Evolutionary conservation across 2,113 vertebrate genomes (phyloP).

Genomic region (Lanius collurio): DNA sequence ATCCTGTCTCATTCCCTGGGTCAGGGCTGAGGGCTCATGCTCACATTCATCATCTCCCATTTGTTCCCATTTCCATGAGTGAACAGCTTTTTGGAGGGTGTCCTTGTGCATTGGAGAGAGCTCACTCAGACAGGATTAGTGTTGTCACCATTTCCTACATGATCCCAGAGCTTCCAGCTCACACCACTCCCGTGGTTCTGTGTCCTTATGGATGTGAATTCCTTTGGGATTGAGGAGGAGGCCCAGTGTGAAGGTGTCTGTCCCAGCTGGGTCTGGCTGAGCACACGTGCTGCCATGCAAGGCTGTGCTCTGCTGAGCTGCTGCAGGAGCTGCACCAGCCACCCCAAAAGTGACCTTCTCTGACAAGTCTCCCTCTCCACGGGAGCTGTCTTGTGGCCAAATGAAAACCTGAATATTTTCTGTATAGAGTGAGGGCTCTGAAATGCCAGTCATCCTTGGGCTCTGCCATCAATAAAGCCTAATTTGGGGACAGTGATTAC

Average conservation of each 20-base stretch:
- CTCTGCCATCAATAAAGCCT: background rate
- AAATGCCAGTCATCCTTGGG: background rate
- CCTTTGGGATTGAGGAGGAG: background rate
- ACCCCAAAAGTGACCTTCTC: background rate
- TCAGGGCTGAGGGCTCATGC: background rate
- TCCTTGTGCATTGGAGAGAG: background rate
- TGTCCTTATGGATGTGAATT: background rate
- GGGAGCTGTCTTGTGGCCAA: background rate
- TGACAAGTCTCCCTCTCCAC: background rate
- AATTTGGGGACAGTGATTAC: background rate
- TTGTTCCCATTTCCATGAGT: background rate
- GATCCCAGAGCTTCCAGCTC: background rate
- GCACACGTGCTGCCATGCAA: rapidly evolving
- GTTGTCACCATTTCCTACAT: background rate
- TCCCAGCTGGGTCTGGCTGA: background rate
- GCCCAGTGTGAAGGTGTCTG: background rate
- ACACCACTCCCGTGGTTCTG: rapidly evolving
- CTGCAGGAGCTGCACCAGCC: background rate
- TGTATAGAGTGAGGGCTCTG: background rate
- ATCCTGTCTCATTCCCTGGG: background rate
- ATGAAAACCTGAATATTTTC: background rate
- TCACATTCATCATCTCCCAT: background rate
- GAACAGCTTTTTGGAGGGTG: background rate
- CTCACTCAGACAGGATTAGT: background rate
- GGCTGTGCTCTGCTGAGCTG: background rate